Evolutionary conservation across 2,113 vertebrate genomes (phyloP).

Genomic region (Nesospiza acunhae): DNA sequence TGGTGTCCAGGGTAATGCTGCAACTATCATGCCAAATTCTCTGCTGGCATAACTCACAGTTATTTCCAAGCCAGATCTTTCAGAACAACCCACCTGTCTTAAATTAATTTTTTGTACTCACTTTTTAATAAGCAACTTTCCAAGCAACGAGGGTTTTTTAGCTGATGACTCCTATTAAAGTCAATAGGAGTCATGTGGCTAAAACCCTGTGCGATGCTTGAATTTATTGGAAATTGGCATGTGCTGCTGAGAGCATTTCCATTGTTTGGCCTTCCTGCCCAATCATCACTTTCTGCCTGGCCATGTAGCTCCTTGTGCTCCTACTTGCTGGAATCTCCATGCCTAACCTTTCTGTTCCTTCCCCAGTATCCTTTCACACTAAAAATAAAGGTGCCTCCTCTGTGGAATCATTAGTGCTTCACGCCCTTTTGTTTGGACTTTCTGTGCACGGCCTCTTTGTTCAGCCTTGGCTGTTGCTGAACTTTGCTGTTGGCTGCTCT

Average conservation of each 20-base stretch:
- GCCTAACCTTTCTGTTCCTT: conserved; percentile 23
- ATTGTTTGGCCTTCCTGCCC: conserved; percentile 48
- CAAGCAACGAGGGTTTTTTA: conserved; percentile 44
- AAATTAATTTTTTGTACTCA: conserved; percentile 34
- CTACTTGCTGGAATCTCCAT: conserved; percentile 8
- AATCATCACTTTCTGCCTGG: not conserved
- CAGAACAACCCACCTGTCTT: not conserved
- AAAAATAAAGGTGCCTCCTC: conserved; percentile 12
- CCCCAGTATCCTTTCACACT: not conserved
- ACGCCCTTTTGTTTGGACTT: conserved; percentile 34
- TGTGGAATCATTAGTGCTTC: conserved; percentile 13
- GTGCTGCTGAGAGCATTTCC: conserved; percentile 40
- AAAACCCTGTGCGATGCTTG: conserved; percentile 36
- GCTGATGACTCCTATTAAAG: conserved; percentile 61
- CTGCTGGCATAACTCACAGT: conserved; percentile 1
- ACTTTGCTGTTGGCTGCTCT: conserved; percentile 13
- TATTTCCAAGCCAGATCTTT: conserved; percentile 32
- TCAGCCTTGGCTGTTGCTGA: conserved; percentile 7
- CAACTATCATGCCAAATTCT: conserved; percentile 30
- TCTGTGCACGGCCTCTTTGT: not conserved
- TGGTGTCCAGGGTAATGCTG: not conserved
- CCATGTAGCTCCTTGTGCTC: not conserved
- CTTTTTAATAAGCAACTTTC: conserved; percentile 67
- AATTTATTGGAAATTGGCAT: conserved; percentile 63
- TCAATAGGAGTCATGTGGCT: conserved; percentile 59